Evolutionary conservation across 2,797 vertebrate genomes (phyloP).

Genomic region (Lagocephalus sceleratus): DNA sequence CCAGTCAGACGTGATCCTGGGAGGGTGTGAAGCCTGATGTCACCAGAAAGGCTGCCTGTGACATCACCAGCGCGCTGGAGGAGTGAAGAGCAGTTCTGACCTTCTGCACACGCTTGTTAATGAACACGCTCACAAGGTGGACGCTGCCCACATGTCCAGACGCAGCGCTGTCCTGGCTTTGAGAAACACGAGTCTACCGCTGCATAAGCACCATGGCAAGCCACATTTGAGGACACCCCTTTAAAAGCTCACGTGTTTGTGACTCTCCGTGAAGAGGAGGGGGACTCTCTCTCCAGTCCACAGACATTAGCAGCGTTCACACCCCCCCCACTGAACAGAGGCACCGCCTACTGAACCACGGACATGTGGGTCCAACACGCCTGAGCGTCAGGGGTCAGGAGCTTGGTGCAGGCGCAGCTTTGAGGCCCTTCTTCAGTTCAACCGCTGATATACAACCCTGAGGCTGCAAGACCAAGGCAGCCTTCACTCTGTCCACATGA

Average conservation of each 20-base stretch:
- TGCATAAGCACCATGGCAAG: too few relatives aligned
- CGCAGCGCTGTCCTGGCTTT: conserved; percentile 43
- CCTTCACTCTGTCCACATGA: conserved; percentile 1
- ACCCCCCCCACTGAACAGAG: conserved; percentile 32
- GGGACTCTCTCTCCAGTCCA: conserved; percentile 38
- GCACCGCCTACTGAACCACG: background rate
- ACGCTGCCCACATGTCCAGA: conserved; percentile 39
- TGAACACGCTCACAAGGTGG: conserved; percentile 21
- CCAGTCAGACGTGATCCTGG: conserved; percentile 65
- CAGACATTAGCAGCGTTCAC: conserved; percentile 12
- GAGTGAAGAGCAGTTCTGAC: conserved; percentile 30
- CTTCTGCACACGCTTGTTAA: conserved; percentile 19
- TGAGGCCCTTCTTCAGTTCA: too few relatives aligned
- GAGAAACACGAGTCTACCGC: conserved; percentile 39
- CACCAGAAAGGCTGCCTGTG: conserved; percentile 51
- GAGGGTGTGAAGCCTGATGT: conserved; percentile 61
- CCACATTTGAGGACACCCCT: too few relatives aligned
- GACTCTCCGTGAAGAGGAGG: conserved; percentile 27
- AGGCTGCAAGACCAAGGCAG: too few relatives aligned
- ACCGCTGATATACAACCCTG: too few relatives aligned
- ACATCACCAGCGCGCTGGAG: conserved; percentile 60
- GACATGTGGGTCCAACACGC: too few relatives aligned
- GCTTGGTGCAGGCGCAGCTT: too few relatives aligned
- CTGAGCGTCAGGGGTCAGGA: too few relatives aligned
- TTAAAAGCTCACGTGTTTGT: conserved; percentile 28